Percentiles rank a stretch among this genome's conserved stretches.
Conservation (phyloP, 2,797 vertebrate species). For the Sebastes iracundus region DNA sequence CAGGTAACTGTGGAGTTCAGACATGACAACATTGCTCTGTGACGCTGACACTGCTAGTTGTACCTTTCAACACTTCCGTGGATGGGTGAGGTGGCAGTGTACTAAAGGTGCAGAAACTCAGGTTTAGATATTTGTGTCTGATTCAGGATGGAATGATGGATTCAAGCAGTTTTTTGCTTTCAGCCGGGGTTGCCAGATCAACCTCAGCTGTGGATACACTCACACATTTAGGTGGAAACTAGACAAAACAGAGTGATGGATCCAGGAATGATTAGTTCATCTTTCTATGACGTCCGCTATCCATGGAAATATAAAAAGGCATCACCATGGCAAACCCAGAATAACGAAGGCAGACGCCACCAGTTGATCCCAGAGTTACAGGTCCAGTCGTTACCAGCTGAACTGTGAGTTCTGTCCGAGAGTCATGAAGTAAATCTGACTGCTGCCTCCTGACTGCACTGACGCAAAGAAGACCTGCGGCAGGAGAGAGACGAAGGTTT, state of each 20-base stretch:
- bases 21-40: neutral
- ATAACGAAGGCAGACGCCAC: neutral
- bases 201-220: neutral
- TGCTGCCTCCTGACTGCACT: slow-evolving; percentile 89
- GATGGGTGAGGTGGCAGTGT: neutral
- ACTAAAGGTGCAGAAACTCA: neutral
- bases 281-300: neutral
- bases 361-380: slow-evolving; percentile 28
- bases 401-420: slow-evolving; percentile 92
- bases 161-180: slow-evolving; percentile 3
- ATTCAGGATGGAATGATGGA: neutral
- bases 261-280: neutral
- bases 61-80: neutral
- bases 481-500: neutral
- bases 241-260: neutral
- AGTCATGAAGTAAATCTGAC: slow-evolving; percentile 98
- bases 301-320: slow-evolving; percentile 16
- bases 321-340: neutral
- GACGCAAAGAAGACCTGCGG: slow-evolving; percentile 96
- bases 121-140: neutral
- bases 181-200: neutral
- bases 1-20: neutral
- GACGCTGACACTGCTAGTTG: neutral
- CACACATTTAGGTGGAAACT: neutral
- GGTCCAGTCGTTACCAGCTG: slow-evolving; percentile 87